Conservation (phyloP, 2,888 invertebrate genomes). For the Sarcophaga variegata region DNA sequence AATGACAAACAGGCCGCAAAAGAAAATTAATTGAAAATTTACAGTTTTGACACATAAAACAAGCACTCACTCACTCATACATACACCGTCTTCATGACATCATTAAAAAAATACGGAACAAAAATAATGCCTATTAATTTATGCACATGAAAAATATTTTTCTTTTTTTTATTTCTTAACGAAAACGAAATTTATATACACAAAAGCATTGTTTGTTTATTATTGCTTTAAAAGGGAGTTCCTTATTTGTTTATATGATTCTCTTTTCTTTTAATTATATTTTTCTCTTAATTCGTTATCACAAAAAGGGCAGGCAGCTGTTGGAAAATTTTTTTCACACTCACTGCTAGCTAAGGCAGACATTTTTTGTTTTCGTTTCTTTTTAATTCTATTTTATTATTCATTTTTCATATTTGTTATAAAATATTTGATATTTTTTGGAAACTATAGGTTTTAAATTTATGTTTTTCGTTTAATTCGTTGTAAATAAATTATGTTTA, state of each 20-base stretch:
- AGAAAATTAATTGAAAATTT: background rate
- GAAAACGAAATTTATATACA: background rate
- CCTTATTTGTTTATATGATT: background rate
- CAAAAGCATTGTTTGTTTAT: conserved; percentile 17
- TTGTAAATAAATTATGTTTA: conserved; percentile 20
- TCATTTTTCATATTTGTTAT: background rate
- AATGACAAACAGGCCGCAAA: background rate
- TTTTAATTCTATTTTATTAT: background rate
- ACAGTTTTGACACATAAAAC: conserved; percentile 2
- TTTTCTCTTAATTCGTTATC: conserved; percentile 10
- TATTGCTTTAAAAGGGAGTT: conserved; percentile 22
- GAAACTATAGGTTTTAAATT: background rate
- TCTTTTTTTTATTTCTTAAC: background rate
- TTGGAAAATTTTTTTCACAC: background rate
- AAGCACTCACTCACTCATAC: background rate
- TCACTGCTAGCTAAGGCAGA: background rate
- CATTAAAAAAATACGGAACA: conserved; percentile 13
- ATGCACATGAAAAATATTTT: background rate
- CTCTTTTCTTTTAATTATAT: conserved; percentile 29
- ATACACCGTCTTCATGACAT: conserved; percentile 28
- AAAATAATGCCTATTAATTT: background rate
- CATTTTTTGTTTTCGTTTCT: background rate
- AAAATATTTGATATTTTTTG: conserved; percentile 8
- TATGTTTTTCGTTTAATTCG: conserved; percentile 16
- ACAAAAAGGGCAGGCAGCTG: conserved; percentile 55